Evolutionary conservation across 1,140 invertebrate species (phyloP).

Genomic region (Parasteatoda tepidariorum): DNA sequence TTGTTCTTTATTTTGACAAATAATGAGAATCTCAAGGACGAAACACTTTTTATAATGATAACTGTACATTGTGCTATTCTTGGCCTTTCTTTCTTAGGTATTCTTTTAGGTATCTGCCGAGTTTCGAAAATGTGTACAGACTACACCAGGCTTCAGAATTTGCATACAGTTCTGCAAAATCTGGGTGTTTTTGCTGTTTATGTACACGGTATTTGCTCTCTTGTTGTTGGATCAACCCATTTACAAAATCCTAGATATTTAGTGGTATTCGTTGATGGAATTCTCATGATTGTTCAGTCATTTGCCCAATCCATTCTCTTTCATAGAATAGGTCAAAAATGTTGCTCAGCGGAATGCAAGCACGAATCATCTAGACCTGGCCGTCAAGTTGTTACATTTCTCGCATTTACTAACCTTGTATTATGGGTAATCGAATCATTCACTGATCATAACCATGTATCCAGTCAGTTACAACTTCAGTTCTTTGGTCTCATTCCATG

Average conservation of each 20-base stretch:
- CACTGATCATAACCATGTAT: constrained; percentile 75
- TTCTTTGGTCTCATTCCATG: constrained; percentile 78
- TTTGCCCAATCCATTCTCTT: constrained; percentile 63
- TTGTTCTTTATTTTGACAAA: constrained; percentile 76
- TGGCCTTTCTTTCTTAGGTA: constrained; percentile 71
- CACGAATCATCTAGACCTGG: constrained; percentile 73
- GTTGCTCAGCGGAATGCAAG: constrained; percentile 15
- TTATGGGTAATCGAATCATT: constrained; percentile 79
- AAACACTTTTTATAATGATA: constrained; percentile 67
- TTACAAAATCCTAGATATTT: constrained; percentile 67
- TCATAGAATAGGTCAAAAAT: constrained; percentile 53
- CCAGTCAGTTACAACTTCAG: constrained; percentile 73
- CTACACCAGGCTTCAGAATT: neutral
- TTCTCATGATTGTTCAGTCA: constrained; percentile 73
- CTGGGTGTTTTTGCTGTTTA: constrained; percentile 73
- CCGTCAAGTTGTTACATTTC: constrained; percentile 76
- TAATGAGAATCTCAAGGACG: constrained; percentile 71
- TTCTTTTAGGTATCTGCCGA: constrained; percentile 68
- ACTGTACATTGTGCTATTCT: constrained; percentile 62
- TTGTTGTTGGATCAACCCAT: constrained; percentile 68
- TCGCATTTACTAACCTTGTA: constrained; percentile 77
- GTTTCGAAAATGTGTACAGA: constrained; percentile 65
- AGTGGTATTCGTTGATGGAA: constrained; percentile 70
- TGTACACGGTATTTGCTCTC: constrained; percentile 70
- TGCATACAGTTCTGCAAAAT: constrained; percentile 65